Evolutionary conservation across 2,888 invertebrate species (phyloP).

Genomic region (Callyntrura sp.): DNA sequence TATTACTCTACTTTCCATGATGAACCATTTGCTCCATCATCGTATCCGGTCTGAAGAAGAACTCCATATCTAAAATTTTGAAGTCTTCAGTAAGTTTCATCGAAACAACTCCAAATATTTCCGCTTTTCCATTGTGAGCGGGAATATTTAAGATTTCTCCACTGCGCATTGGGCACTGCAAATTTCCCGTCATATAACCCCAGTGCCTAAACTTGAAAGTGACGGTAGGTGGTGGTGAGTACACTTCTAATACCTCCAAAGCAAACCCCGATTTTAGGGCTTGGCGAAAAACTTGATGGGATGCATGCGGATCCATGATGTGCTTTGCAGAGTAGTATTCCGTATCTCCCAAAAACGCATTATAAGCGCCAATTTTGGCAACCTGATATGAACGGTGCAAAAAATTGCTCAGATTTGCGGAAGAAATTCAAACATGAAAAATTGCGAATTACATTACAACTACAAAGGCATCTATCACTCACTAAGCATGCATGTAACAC

Average conservation of each 20-base stretch:
- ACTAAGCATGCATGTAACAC: no score
- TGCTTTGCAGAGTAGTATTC: slow-evolving; percentile 83
- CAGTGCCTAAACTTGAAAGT: slow-evolving; percentile 85
- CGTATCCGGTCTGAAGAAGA: slow-evolving; percentile 75
- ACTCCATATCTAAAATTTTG: slow-evolving; percentile 66
- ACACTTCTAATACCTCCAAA: slow-evolving; percentile 79
- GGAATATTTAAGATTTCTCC: slow-evolving; percentile 54
- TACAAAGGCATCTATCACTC: no score
- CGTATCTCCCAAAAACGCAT: slow-evolving; percentile 84
- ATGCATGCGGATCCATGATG: slow-evolving; percentile 81
- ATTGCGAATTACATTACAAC: no score
- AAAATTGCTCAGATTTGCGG: no score
- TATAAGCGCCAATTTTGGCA: slow-evolving; percentile 84
- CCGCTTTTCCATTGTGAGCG: slow-evolving; percentile 63
- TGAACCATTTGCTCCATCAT: slow-evolving; percentile 76
- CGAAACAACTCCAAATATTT: slow-evolving; percentile 72
- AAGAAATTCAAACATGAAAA: no score
- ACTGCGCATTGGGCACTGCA: slow-evolving; percentile 78
- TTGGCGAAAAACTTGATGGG: slow-evolving; percentile 82
- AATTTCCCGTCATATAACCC: slow-evolving; percentile 84
- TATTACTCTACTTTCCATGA: background rate
- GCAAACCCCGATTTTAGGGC: slow-evolving; percentile 79
- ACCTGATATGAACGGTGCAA: no score
- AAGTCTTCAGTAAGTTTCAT: slow-evolving; percentile 63
- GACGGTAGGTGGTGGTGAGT: slow-evolving; percentile 84